phyloP scores from a whole-genome alignment of 2,888 invertebrate genomes.

The Kuschelorhynchus macadamiae region DNA sequence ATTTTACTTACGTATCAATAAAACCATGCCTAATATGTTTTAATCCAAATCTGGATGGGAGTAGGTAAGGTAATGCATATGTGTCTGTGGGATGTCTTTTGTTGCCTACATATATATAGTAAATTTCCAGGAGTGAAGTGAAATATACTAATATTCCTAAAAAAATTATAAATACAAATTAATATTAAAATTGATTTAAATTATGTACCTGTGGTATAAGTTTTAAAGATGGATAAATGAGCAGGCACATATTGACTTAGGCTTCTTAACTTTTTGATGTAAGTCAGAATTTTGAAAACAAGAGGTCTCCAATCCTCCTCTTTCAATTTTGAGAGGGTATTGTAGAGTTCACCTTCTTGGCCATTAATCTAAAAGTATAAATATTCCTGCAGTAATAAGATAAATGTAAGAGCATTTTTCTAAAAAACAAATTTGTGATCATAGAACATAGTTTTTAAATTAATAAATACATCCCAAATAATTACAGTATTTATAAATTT shows the following conservation, averaged over 20 bases:
- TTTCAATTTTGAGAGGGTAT: conserved; percentile 19
- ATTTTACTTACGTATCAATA: conserved; percentile 32
- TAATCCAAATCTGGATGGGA: conserved; percentile 24
- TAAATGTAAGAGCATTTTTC: no score
- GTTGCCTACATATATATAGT: conserved; percentile 5
- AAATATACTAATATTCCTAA: conserved; percentile 34
- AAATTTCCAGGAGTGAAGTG: conserved; percentile 24
- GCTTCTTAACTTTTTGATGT: conserved; percentile 21
- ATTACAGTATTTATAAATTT: no score
- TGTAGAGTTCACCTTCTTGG: conserved; percentile 5
- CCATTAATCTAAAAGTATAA: conserved; percentile 21
- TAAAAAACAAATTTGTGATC: background rate
- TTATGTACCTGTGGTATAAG: conserved; percentile 18
- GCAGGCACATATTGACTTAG: conserved; percentile 9
- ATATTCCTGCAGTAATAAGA: no score
- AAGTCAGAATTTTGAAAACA: conserved; percentile 21
- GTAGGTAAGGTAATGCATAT: conserved; percentile 1
- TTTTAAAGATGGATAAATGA: conserved; percentile 17
- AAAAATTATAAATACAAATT: conserved; percentile 17
- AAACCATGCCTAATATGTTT: conserved; percentile 26
- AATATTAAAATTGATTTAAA: background rate
- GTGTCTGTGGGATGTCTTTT: background rate
- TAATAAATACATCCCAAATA: no score
- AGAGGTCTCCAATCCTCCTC: conserved; percentile 29
- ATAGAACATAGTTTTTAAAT: background rate